phyloP scores from a whole-genome alignment of 2,113 vertebrate species.

The Menidia beryllina region DNA sequence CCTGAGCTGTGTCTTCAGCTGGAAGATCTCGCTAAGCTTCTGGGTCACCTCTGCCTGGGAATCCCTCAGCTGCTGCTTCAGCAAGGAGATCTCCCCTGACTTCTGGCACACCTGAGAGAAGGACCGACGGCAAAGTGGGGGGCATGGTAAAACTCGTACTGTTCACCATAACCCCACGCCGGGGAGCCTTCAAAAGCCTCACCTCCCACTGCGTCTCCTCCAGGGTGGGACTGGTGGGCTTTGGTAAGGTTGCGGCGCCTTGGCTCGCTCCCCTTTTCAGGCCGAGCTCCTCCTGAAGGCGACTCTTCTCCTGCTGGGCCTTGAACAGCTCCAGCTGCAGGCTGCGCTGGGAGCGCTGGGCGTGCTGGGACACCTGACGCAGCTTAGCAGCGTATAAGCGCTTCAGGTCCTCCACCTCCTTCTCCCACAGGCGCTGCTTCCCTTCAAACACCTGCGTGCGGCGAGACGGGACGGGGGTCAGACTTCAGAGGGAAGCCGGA shows the following conservation, averaged over 20 bases:
- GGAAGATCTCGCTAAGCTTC: slow-evolving; percentile 95
- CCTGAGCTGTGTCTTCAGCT: slow-evolving; percentile 92
- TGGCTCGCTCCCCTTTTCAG: slow-evolving; percentile 79
- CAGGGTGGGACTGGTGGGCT: slow-evolving; percentile 81
- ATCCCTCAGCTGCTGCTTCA: slow-evolving; percentile 96
- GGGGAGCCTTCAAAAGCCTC: slow-evolving; percentile 32
- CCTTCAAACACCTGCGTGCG: slow-evolving; percentile 90
- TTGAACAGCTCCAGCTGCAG: slow-evolving; percentile 95
- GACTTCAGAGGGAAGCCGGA: slow-evolving; percentile 18
- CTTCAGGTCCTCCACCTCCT: slow-evolving; percentile 93
- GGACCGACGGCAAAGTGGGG: neutral
- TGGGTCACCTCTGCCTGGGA: slow-evolving; percentile 94
- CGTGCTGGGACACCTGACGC: slow-evolving; percentile 94
- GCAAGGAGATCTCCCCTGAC: slow-evolving; percentile 92
- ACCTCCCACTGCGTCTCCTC: slow-evolving; percentile 98
- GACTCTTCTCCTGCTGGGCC: slow-evolving; percentile 91
- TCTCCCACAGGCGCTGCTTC: slow-evolving; percentile 95
- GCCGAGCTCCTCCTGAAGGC: slow-evolving; percentile 89
- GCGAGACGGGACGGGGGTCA: slow-evolving; percentile 16
- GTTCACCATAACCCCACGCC: slow-evolving; percentile 21
- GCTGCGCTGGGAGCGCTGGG: slow-evolving; percentile 89
- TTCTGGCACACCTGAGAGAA: slow-evolving; percentile 93
- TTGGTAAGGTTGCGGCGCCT: slow-evolving; percentile 48
- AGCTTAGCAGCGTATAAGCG: slow-evolving; percentile 90
- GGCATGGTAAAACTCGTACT: neutral